phyloP scores from a whole-genome alignment of 2,797 vertebrate species.

The Petrocephalus schoutedeni region DNA sequence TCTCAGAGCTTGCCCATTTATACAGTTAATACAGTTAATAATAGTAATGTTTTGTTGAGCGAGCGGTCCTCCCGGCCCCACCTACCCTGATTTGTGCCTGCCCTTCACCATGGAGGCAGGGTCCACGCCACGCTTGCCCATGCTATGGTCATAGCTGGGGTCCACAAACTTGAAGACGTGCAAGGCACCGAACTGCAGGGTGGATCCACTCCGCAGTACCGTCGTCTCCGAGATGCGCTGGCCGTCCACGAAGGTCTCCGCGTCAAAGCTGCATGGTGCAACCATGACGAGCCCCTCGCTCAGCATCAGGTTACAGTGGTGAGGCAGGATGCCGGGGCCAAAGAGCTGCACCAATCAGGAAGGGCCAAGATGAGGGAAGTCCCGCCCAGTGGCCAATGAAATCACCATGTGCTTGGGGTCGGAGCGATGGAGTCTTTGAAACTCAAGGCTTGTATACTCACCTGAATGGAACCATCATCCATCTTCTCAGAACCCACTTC shows the following conservation, averaged over 20 bases:
- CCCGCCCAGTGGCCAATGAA: neutral
- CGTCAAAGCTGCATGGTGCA: slow-evolving; percentile 80
- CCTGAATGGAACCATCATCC: slow-evolving; percentile 91
- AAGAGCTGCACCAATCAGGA: slow-evolving; percentile 65
- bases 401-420: neutral
- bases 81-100: slow-evolving; percentile 73
- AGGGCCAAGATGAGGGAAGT: neutral
- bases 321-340: slow-evolving; percentile 86
- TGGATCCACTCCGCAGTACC: slow-evolving; percentile 86
- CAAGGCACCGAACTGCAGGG: slow-evolving; percentile 82
- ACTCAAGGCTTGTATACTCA: slow-evolving; percentile 38
- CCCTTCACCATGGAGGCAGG: slow-evolving; percentile 67
- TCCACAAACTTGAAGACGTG: slow-evolving; percentile 98
- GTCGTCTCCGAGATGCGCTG: slow-evolving; percentile 84
- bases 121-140: slow-evolving; percentile 71
- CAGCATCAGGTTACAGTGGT: slow-evolving; percentile 95
- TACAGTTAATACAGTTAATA: neutral
- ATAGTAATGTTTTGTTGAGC: too few relatives aligned
- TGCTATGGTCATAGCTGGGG: slow-evolving; percentile 80
- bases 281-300: slow-evolving; percentile 90
- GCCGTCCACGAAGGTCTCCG: slow-evolving; percentile 88
- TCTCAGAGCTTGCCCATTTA: neutral
- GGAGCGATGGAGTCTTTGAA: neutral
- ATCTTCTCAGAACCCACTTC: slow-evolving; percentile 90
- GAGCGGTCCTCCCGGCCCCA: neutral